Conservation (phyloP, 2,113 vertebrate species). For the Coryphaenoides rupestris region DNA sequence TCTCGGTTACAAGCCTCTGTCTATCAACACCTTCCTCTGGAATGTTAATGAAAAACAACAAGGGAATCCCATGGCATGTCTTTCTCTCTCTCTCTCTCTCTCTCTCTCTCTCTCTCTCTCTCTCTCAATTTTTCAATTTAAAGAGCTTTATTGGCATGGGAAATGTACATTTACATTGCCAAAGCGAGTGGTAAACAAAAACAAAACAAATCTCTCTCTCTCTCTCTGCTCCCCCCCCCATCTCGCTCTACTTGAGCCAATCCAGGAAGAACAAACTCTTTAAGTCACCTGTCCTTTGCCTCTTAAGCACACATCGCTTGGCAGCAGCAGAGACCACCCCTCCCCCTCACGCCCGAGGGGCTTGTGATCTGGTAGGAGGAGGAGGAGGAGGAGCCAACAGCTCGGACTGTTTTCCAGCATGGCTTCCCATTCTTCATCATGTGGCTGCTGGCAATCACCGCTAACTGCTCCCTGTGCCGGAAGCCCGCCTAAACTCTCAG, state of each 20-base stretch:
- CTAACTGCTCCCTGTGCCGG: conserved; percentile 58
- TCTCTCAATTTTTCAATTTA: no score
- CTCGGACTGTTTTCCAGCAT: conserved; percentile 4
- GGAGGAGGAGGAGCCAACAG: no score
- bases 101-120: conserved; percentile 1
- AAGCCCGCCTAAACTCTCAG: conserved; percentile 65
- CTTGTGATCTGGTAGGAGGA: conserved; percentile 27
- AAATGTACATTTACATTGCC: no score
- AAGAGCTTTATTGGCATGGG: no score
- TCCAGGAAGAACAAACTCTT: neutral
- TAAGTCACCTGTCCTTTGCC: no score
- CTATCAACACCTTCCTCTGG: conserved; percentile 64
- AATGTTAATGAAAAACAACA: conserved; percentile 71
- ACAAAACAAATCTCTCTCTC: no score
- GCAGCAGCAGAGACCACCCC: no score
- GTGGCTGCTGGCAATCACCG: conserved; percentile 47
- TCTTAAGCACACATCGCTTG: neutral
- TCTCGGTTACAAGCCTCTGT: conserved; percentile 48
- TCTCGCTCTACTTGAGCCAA: neutral
- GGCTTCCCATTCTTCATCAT: conserved; percentile 38
- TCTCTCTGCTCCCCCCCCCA: neutral
- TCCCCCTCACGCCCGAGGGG: neutral
- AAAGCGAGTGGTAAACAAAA: no score
- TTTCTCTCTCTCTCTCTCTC: conserved; percentile 22
- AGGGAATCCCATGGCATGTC: conserved; percentile 52